These are phyloP conservation scores for Himantopus leucocephalus DNA, from an alignment of 2,113 vertebrate species.

Conservation along the genomic window DNA sequence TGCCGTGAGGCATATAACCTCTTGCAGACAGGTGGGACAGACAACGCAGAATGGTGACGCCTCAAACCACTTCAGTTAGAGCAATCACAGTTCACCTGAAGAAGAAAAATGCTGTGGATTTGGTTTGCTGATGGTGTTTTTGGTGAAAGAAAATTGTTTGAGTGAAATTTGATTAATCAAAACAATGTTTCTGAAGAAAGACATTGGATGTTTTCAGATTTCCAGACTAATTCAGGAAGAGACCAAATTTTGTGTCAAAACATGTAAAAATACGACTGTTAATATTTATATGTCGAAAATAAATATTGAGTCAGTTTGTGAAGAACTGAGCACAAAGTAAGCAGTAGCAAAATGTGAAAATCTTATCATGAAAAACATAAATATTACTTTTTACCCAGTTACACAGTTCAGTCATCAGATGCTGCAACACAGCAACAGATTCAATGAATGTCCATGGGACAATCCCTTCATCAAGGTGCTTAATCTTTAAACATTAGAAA, in stretches of 20 bases:
- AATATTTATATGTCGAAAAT: constrained; percentile 12
- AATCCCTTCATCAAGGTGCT: neutral
- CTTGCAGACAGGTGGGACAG: neutral
- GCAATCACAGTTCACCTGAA: neutral
- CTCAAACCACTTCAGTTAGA: neutral
- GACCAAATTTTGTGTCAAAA: constrained; percentile 36
- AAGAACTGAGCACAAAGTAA: constrained; percentile 8
- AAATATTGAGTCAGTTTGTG: constrained; percentile 43
- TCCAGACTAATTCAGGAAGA: constrained; percentile 15
- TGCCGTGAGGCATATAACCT: fast-evolving
- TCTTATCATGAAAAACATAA: neutral
- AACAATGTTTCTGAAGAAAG: constrained; percentile 18
- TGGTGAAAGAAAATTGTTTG: neutral
- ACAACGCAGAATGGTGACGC: fast-evolving
- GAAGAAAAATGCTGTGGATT: neutral
- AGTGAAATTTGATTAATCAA: neutral
- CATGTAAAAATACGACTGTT: constrained; percentile 22
- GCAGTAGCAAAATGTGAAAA: neutral
- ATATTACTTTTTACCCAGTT: neutral
- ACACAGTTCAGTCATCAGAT: neutral
- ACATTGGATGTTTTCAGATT: neutral
- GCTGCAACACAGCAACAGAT: neutral
- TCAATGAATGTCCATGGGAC: neutral
- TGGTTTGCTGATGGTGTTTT: neutral
- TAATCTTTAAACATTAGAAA: neutral